Conservation (phyloP, 2,797 vertebrate species). For the Protosalanx chinensis region DNA sequence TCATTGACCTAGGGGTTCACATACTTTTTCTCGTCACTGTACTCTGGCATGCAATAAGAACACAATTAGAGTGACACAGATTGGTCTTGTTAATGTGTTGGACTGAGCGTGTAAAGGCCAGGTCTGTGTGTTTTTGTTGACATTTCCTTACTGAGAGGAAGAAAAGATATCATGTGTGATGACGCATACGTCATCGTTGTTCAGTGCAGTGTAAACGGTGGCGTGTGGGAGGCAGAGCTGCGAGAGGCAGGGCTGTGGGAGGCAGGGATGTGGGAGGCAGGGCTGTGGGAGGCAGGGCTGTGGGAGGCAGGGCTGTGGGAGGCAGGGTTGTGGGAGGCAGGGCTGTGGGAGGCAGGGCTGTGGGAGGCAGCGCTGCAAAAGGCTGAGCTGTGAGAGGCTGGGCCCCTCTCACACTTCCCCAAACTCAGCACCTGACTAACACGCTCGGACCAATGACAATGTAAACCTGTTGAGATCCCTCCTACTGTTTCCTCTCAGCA, state of each 20-base stretch:
- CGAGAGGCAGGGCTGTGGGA: neutral
- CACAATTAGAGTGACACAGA: neutral
- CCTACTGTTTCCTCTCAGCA: conserved; percentile 2
- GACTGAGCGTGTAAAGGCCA: neutral
- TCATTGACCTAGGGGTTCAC: too few relatives aligned
- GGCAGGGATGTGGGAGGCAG: too few relatives aligned
- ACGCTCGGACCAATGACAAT: neutral
- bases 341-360: conserved; percentile 1
- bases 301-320: too few relatives aligned
- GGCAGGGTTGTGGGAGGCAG: neutral
- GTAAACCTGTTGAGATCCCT: neutral
- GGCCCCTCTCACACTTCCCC: neutral
- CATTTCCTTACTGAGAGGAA: neutral
- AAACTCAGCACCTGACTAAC: neutral
- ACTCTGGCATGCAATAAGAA: neutral
- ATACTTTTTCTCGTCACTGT: too few relatives aligned
- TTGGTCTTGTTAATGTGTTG: neutral
- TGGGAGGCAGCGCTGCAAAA: neutral
- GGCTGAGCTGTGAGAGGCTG: neutral
- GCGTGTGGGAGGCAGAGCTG: conserved; percentile 5
- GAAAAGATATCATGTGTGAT: neutral
- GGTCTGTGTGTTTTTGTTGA: neutral
- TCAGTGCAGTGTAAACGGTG: neutral
- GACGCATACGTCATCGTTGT: neutral
- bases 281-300: too few relatives aligned